These are phyloP conservation scores for Mnemiopsis leidyi DNA, from an alignment of 37 sponge, comb jelly and placozoan genomes.

Conservation along the genomic window DNA sequence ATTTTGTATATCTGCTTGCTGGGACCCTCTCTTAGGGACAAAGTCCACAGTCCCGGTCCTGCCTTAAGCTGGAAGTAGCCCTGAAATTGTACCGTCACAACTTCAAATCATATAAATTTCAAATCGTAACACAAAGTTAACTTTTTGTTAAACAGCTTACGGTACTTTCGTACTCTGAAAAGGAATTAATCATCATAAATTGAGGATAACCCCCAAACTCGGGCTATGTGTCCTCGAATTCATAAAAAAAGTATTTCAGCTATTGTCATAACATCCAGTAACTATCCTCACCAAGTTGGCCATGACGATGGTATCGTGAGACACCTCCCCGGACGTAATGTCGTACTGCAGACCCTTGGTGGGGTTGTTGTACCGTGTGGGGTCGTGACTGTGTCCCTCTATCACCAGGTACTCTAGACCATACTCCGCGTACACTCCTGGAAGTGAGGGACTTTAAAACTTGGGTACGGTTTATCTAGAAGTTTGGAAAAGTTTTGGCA, in stretches of 20 bases:
- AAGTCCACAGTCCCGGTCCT: constrained; percentile 81
- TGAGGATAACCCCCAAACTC: too few species aligned
- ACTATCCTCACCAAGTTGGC: constrained; percentile 84
- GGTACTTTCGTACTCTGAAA: too few species aligned
- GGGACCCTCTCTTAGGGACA: constrained; percentile 79
- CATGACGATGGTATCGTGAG: constrained; percentile 95
- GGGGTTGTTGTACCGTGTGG: constrained; percentile 66
- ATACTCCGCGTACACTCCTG: constrained; percentile 78
- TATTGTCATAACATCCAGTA: too few species aligned
- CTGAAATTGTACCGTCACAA: too few species aligned
- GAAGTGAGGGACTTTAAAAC: too few species aligned
- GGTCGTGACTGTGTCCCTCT: constrained; percentile 75
- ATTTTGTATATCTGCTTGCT: constrained; percentile 80
- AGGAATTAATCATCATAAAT: too few species aligned
- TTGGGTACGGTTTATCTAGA: too few species aligned
- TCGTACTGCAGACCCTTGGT: constrained; percentile 85
- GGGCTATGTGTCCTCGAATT: too few species aligned
- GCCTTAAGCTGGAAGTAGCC: constrained; percentile 97
- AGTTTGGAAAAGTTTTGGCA: too few species aligned
- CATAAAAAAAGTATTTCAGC: too few species aligned
- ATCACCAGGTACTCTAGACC: constrained; percentile 84
- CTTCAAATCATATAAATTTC: background rate
- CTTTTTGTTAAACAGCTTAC: too few species aligned
- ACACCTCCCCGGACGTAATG: constrained; percentile 72
- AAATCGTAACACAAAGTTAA: background rate